A percentile compares a stretch with the other conserved stretches of the same genome.
These are phyloP conservation scores for Anastatus disparis DNA, from an alignment of 1,140 invertebrate species.

Conservation along the genomic window DNA sequence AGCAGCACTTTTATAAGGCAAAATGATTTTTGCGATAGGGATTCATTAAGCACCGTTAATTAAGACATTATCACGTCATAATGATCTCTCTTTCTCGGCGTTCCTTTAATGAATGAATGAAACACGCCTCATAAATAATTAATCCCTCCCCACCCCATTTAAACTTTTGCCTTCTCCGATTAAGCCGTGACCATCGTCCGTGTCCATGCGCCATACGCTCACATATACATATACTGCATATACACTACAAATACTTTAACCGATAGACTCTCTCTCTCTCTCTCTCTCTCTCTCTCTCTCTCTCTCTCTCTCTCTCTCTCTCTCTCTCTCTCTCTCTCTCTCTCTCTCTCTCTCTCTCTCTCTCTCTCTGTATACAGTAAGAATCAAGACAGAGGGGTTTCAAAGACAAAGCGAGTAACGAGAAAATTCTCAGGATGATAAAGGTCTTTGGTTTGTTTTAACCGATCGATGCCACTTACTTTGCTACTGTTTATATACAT, in stretches of 20 bases:
- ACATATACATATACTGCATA: background rate
- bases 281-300: too few relatives aligned
- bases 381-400: too few relatives aligned
- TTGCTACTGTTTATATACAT: too few relatives aligned
- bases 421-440: slow-evolving; percentile 29
- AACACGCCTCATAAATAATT: slow-evolving; percentile 69
- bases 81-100: slow-evolving; percentile 63
- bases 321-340: too few relatives aligned
- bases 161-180: slow-evolving; percentile 44
- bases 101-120: slow-evolving; percentile 68
- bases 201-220: slow-evolving; percentile 49
- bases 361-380: too few relatives aligned
- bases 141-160: too few relatives aligned
- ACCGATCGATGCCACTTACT: too few relatives aligned
- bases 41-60: slow-evolving; percentile 67
- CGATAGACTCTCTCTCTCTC: too few relatives aligned
- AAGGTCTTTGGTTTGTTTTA: slow-evolving; percentile 17
- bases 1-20: slow-evolving; percentile 56
- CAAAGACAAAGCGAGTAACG: slow-evolving; percentile 6
- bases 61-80: slow-evolving; percentile 69
- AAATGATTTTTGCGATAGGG: slow-evolving; percentile 62
- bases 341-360: too few relatives aligned
- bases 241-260: too few relatives aligned
- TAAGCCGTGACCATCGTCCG: slow-evolving; percentile 62
- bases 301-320: too few relatives aligned